phyloP scores from a whole-genome alignment of 1,140 invertebrate genomes.

The Phenacoccus solenopsis region DNA sequence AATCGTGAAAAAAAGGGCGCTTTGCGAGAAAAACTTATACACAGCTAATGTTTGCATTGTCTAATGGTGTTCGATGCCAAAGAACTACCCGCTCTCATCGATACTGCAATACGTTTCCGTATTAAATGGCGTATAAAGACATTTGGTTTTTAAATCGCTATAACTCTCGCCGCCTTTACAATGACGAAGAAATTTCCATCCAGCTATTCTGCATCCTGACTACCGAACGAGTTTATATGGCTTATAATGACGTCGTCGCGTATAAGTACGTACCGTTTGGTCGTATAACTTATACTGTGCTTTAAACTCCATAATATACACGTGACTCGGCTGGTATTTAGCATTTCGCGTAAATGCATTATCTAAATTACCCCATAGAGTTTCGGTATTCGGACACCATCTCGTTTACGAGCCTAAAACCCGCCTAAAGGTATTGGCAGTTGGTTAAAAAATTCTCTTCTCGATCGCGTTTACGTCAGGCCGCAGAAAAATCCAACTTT shows the following conservation, averaged over 20 bases:
- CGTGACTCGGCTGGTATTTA: no score
- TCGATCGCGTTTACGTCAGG: no score
- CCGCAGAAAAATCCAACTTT: no score
- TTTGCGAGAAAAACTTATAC: no score
- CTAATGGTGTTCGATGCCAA: conserved; percentile 1
- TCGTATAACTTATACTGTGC: no score
- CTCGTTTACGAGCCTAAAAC: no score
- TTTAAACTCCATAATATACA: no score
- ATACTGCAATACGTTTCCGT: background rate
- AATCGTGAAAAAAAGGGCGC: background rate
- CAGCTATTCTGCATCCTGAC: background rate
- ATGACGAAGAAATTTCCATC: background rate
- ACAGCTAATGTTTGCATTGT: background rate
- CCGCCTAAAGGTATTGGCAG: background rate
- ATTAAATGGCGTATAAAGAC: conserved; percentile 2
- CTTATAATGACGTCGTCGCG: no score
- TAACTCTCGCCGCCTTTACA: background rate
- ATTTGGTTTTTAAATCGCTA: background rate
- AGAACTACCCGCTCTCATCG: background rate
- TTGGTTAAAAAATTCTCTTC: background rate
- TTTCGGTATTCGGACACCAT: no score
- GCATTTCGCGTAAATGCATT: no score
- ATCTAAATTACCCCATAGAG: no score
- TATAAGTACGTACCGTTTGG: no score
- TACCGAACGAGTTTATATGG: background rate